Evolutionary conservation across 1,140 invertebrate species (phyloP).

Genomic region (Maniola jurtina): DNA sequence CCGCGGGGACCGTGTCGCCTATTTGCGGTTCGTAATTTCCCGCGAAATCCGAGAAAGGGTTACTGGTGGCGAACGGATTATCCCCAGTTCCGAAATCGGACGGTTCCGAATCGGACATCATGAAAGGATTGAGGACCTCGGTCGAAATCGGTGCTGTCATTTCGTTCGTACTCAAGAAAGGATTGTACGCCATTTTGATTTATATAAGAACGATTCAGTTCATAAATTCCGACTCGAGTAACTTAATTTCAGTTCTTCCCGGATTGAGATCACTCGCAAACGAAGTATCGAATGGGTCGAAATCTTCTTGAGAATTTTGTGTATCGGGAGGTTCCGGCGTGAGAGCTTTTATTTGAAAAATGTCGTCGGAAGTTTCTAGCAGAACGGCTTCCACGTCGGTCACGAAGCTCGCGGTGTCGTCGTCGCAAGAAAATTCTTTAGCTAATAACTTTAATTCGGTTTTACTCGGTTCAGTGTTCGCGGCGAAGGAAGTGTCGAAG

Average conservation of each 20-base stretch:
- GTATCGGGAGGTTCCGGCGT: conserved; percentile 80
- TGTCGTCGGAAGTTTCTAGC: conserved; percentile 80
- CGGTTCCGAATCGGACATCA: conserved; percentile 79
- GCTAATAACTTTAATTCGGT: conserved; percentile 87
- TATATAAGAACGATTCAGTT: conserved; percentile 49
- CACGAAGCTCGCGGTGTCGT: conserved; percentile 41
- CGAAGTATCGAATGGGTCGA: conserved; percentile 90
- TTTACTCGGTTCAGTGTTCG: conserved; percentile 83
- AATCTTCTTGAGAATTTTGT: conserved; percentile 66
- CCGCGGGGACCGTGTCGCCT: conserved; percentile 68
- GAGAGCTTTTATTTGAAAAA: conserved; percentile 83
- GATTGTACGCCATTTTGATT: conserved; percentile 83
- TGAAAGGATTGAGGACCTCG: conserved; percentile 85
- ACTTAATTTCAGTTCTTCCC: conserved; percentile 87
- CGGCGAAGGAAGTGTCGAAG: conserved; percentile 90
- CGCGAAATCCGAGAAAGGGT: conserved; percentile 83
- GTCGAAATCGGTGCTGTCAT: conserved; percentile 64
- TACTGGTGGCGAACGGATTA: conserved; percentile 81
- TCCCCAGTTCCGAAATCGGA: conserved; percentile 65
- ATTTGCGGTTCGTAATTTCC: conserved; percentile 73
- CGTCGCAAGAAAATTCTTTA: conserved; percentile 81
- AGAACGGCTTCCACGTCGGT: conserved; percentile 63
- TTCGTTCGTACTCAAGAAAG: conserved; percentile 87
- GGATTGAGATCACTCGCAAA: conserved; percentile 86
- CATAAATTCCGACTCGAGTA: conserved; percentile 86